Evolutionary conservation across 2,113 vertebrate genomes (phyloP).

Genomic region (Climacteris rufus): DNA sequence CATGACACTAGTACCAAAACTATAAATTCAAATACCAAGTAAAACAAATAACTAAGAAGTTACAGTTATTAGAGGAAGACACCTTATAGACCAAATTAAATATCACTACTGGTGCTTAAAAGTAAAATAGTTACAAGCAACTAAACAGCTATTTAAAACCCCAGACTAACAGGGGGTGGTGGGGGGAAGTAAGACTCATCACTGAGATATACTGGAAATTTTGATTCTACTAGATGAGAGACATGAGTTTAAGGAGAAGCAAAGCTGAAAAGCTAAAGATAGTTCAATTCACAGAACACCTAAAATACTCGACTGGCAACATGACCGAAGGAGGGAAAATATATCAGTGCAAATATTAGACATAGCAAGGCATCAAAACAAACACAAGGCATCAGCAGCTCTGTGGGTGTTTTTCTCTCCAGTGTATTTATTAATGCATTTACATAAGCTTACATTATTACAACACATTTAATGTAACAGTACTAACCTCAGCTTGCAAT

Average conservation of each 20-base stretch:
- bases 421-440: background rate
- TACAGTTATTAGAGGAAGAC: background rate
- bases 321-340: background rate
- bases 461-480: background rate
- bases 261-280: background rate
- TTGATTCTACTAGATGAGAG: background rate
- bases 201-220: background rate
- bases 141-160: background rate
- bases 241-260: background rate
- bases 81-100: background rate
- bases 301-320: background rate
- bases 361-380: background rate
- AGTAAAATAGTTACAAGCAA: background rate
- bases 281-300: background rate
- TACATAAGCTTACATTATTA: background rate
- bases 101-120: background rate
- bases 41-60: background rate
- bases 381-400: background rate
- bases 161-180: background rate
- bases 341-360: background rate
- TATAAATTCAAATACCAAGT: background rate
- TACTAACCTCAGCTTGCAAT: background rate
- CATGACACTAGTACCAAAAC: fast-evolving
- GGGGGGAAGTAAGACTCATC: background rate
- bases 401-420: background rate